A percentile compares a stretch with the other conserved stretches of the same genome.
These are phyloP conservation scores for Pungitius pungitius DNA, from an alignment of 2,113 vertebrate genomes.

Conservation along the genomic window DNA sequence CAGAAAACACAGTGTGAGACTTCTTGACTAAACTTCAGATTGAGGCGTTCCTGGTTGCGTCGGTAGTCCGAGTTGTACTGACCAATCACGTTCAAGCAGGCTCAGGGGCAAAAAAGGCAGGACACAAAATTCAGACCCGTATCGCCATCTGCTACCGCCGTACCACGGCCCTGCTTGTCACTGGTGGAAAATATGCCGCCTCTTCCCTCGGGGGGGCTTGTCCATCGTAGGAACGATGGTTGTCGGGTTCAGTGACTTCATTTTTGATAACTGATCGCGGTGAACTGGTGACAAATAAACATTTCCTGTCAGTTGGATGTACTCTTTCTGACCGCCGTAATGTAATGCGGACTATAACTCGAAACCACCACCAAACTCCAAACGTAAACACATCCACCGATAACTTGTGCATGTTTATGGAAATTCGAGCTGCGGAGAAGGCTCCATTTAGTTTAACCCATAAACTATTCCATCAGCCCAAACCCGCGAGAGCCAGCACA, in stretches of 20 bases:
- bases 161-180: not conserved
- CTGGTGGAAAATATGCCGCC: not conserved
- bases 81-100: not conserved
- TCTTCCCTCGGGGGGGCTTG: not conserved
- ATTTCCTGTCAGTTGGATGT: not conserved
- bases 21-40: not conserved
- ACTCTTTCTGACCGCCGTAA: not conserved
- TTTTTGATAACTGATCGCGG: not conserved
- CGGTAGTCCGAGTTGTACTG: not conserved
- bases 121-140: not conserved
- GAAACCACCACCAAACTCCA: not conserved
- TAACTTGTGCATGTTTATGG: conserved; percentile 5
- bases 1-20: not conserved
- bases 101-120: not conserved
- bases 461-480: conserved; percentile 43
- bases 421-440: conserved; percentile 1
- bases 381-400: not conserved
- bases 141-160: not conserved
- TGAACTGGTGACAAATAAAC: not conserved
- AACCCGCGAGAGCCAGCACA: conserved; percentile 33
- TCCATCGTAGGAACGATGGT: not conserved
- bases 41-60: no score
- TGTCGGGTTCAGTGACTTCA: not conserved
- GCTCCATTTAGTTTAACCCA: conserved; percentile 10
- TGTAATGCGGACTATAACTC: no score